Conservation (phyloP, 2,797 vertebrate species). For the Phylloscopus collybita region DNA sequence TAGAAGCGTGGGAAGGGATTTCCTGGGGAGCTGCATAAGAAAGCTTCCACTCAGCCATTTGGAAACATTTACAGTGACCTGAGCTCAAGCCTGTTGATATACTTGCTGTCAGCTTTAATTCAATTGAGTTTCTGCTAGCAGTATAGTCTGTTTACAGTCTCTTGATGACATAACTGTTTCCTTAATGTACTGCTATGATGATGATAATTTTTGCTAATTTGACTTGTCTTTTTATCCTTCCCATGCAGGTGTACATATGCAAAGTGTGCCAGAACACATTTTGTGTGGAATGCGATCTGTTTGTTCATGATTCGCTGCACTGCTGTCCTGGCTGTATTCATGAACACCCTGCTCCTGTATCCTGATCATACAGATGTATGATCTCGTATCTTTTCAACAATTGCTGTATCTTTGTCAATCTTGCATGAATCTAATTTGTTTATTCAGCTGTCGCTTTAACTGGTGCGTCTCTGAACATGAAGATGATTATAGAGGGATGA, state of each 20-base stretch:
- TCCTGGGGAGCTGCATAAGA: neutral
- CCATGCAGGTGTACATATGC: slow-evolving; percentile 86
- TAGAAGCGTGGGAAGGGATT: neutral
- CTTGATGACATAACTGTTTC: neutral
- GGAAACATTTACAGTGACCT: neutral
- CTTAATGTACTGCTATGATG: neutral
- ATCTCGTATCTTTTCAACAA: neutral
- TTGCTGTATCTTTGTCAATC: neutral
- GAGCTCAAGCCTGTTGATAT: neutral
- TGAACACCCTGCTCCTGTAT: slow-evolving; percentile 64
- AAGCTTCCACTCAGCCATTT: neutral
- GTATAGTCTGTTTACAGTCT: neutral
- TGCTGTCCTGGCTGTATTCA: slow-evolving; percentile 95
- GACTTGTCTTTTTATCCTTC: neutral
- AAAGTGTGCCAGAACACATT: slow-evolving; percentile 84
- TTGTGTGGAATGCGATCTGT: slow-evolving; percentile 93
- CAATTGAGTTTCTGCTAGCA: neutral
- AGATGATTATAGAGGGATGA: neutral
- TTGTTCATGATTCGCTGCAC: slow-evolving; percentile 93
- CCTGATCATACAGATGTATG: slow-evolving; percentile 18
- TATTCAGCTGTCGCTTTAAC: neutral
- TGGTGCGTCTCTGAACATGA: slow-evolving; percentile 1
- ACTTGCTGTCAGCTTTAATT: neutral
- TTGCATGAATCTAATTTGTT: neutral
- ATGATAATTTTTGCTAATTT: neutral